phyloP scores from a whole-genome alignment of 2,888 invertebrate species.

The Urechis unicinctus region DNA sequence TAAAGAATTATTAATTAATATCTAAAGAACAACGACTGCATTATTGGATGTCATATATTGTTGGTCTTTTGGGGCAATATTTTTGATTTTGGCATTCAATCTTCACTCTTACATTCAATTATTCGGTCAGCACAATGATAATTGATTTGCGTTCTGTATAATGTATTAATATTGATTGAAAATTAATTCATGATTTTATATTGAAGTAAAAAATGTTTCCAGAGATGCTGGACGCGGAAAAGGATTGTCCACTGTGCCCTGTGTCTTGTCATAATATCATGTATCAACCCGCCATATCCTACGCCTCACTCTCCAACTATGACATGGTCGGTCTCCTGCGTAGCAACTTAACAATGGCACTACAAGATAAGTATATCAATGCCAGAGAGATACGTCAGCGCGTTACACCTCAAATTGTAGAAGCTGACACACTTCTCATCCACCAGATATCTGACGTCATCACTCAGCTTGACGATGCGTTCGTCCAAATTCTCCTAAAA shows the following conservation, averaged over 20 bases:
- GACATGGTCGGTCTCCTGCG: slow-evolving; percentile 3
- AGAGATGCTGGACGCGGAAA: too few relatives aligned
- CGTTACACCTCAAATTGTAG: background rate
- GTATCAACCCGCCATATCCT: slow-evolving; percentile 1
- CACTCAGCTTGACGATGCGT: background rate
- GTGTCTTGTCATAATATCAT: background rate
- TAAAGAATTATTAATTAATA: too few relatives aligned
- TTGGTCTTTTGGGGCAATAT: too few relatives aligned
- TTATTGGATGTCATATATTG: too few relatives aligned
- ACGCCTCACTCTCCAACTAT: slow-evolving; percentile 5
- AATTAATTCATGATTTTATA: too few relatives aligned
- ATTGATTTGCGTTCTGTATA: too few relatives aligned
- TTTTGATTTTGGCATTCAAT: too few relatives aligned
- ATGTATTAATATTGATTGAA: too few relatives aligned
- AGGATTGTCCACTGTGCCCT: slow-evolving; percentile 3
- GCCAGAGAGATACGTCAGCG: background rate
- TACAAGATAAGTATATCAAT: background rate
- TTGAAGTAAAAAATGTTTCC: too few relatives aligned
- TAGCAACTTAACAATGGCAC: background rate
- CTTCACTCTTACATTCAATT: too few relatives aligned
- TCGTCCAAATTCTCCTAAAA: background rate
- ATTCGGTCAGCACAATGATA: too few relatives aligned
- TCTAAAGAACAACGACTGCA: too few relatives aligned
- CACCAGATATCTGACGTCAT: background rate
- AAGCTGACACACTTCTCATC: background rate